Evolutionary conservation across 2,888 invertebrate species (phyloP).

Genomic region (Dicycla oo): DNA sequence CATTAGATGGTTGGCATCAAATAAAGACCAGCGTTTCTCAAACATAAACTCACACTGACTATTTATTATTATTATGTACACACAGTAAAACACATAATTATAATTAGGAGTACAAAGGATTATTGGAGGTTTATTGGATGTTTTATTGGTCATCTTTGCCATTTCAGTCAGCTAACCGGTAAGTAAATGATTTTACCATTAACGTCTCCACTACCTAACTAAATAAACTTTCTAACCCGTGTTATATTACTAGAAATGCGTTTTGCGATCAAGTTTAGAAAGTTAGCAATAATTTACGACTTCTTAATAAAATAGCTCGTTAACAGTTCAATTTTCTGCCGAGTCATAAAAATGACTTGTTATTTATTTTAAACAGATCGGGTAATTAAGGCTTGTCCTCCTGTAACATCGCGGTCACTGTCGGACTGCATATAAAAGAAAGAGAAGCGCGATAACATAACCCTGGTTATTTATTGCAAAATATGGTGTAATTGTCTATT

Average conservation of each 20-base stretch:
- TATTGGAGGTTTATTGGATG: too few species aligned
- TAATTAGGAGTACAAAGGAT: too few species aligned
- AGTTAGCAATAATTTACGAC: constrained; percentile 58
- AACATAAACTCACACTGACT: constrained; percentile 18
- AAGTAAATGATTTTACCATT: constrained; percentile 50
- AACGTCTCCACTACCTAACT: constrained; percentile 32
- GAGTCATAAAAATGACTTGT: constrained; percentile 28
- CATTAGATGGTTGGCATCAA: constrained; percentile 72
- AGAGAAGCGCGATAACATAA: too few species aligned
- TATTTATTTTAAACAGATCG: constrained; percentile 24
- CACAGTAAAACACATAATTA: too few species aligned
- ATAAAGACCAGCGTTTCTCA: constrained; percentile 53
- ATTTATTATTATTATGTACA: too few species aligned
- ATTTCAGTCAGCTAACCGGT: constrained; percentile 31
- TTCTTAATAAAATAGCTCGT: constrained; percentile 45
- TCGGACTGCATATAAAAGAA: too few species aligned
- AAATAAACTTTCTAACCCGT: constrained; percentile 64
- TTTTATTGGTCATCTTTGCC: constrained; percentile 29
- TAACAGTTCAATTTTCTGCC: constrained; percentile 37
- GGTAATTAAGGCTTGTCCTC: constrained; percentile 14
- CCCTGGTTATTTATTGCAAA: too few species aligned
- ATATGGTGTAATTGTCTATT: too few species aligned
- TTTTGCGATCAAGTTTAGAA: constrained; percentile 63
- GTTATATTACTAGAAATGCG: constrained; percentile 48
- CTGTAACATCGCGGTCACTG: too few species aligned